phyloP scores from a whole-genome alignment of 2,888 invertebrate genomes.

The Embidobia sp. region DNA sequence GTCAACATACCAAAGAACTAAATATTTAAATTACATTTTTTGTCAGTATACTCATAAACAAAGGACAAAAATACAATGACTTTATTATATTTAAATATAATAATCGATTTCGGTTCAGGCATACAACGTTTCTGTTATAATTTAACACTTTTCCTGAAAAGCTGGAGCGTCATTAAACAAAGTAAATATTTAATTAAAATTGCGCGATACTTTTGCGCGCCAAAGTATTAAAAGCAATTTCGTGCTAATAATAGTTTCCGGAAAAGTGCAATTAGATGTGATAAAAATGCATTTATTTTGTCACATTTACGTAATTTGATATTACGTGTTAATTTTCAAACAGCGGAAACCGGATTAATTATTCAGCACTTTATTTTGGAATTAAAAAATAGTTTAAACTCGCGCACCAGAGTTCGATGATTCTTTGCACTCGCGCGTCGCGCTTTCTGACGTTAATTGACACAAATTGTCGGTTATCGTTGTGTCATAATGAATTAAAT shows the following conservation, averaged over 20 bases:
- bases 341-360: conserved; percentile 32
- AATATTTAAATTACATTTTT: too few relatives aligned
- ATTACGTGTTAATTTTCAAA: conserved; percentile 37
- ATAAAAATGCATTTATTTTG: conserved; percentile 35
- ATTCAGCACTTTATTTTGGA: conserved; percentile 33
- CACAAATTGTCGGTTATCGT: conserved; percentile 13
- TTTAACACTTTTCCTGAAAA: conserved; percentile 10
- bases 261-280: conserved; percentile 32
- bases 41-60: too few relatives aligned
- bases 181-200: conserved; percentile 25
- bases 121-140: too few relatives aligned
- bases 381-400: conserved; percentile 28
- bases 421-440: not conserved
- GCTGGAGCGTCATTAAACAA: not conserved
- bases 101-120: too few relatives aligned
- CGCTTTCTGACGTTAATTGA: conserved; percentile 13
- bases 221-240: conserved; percentile 25
- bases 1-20: too few relatives aligned
- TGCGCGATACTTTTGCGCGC: conserved; percentile 9
- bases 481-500: conserved; percentile 28
- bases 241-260: conserved; percentile 33
- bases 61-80: too few relatives aligned
- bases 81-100: too few relatives aligned
- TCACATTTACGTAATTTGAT: conserved; percentile 43
- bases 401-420: not conserved